These are phyloP conservation scores for Hydraecia micacea DNA, from an alignment of 2,888 invertebrate genomes.

Conservation along the genomic window DNA sequence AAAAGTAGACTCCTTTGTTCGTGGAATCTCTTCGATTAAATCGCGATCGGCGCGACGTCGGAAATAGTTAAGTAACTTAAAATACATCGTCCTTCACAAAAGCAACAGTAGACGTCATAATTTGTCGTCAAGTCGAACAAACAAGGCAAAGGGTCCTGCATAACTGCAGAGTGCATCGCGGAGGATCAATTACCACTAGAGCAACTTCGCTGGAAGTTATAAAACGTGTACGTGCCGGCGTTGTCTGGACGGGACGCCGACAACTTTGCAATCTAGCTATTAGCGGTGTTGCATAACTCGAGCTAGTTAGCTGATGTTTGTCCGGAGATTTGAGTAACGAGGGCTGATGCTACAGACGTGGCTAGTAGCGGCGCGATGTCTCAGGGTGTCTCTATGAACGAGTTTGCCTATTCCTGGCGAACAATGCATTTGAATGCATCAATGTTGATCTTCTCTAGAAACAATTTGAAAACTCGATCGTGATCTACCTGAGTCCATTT, in stretches of 20 bases:
- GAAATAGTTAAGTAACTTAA: conserved; percentile 17
- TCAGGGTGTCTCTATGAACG: conserved; percentile 8
- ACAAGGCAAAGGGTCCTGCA: conserved; percentile 71
- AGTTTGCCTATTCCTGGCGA: conserved; percentile 34
- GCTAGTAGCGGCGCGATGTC: conserved; percentile 10
- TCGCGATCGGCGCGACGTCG: background rate
- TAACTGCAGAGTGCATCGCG: conserved; percentile 74
- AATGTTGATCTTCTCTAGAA: conserved; percentile 54
- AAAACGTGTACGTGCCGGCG: conserved; percentile 71
- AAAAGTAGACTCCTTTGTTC: conserved; percentile 33
- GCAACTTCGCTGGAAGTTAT: conserved; percentile 77
- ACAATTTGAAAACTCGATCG: conserved; percentile 52
- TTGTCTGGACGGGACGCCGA: conserved; percentile 33
- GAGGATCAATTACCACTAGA: conserved; percentile 76
- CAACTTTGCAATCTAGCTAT: conserved; percentile 75
- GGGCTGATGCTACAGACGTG: conserved; percentile 39
- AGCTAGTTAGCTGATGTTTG: conserved; percentile 65
- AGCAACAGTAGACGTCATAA: conserved; percentile 50
- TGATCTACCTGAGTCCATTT: conserved; percentile 64
- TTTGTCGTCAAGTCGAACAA: conserved; percentile 67
- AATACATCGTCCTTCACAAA: background rate
- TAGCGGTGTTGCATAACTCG: conserved; percentile 69
- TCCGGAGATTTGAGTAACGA: conserved; percentile 58
- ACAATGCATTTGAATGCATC: conserved; percentile 40
- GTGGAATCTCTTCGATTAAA: conserved; percentile 4